phyloP scores from a whole-genome alignment of 2,113 vertebrate species.

The Saguinus imperator region DNA sequence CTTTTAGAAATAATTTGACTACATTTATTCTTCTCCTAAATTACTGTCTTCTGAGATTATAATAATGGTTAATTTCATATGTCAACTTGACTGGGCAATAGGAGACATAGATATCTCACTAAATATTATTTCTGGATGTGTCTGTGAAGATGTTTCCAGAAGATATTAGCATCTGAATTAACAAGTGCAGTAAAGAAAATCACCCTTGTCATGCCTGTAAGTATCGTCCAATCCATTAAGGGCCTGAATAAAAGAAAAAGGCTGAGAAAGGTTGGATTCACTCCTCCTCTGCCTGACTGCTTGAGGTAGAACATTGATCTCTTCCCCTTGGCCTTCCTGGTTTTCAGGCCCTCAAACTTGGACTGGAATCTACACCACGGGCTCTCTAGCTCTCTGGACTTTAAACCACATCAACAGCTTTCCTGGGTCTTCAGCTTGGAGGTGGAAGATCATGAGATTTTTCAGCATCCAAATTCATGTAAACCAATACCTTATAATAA shows the following conservation, averaged over 20 bases:
- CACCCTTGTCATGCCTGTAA: background rate
- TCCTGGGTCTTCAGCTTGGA: background rate
- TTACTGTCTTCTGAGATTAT: background rate
- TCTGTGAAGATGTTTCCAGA: too few relatives aligned
- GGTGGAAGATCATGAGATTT: background rate
- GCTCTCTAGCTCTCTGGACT: background rate
- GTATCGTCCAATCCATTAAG: background rate
- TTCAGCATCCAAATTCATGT: background rate
- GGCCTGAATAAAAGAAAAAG: background rate
- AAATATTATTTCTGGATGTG: background rate
- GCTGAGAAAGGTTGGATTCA: background rate
- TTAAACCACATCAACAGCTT: background rate
- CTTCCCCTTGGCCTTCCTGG: too few relatives aligned
- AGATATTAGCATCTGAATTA: background rate
- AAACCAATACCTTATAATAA: background rate
- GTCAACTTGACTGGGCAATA: background rate
- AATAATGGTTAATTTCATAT: background rate
- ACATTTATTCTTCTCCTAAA: background rate
- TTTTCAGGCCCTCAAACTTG: background rate
- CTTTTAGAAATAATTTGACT: background rate
- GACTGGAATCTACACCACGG: background rate
- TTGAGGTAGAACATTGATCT: background rate
- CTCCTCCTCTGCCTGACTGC: background rate
- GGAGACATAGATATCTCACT: background rate
- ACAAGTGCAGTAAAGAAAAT: background rate